phyloP scores from a whole-genome alignment of 2,113 vertebrate species.

The Chauna torquata region DNA sequence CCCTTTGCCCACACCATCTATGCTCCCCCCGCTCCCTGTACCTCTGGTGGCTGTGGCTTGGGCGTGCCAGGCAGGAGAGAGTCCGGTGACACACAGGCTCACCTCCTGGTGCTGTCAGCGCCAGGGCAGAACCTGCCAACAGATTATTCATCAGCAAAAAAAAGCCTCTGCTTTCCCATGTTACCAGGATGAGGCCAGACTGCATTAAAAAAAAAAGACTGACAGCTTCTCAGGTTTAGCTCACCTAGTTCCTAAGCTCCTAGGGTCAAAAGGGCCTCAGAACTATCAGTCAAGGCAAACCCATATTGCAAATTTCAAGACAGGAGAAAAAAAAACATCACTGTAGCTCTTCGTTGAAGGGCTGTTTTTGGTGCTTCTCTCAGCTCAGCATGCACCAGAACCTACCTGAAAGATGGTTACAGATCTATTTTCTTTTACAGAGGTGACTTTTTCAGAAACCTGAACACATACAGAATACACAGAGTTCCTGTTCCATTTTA shows the following conservation, averaged over 20 bases:
- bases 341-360: neutral
- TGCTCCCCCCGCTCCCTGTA: neutral
- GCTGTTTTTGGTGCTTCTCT: neutral
- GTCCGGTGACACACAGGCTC: neutral
- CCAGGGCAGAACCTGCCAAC: slow-evolving; percentile 1
- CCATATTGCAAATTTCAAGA: neutral
- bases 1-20: neutral
- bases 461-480: neutral
- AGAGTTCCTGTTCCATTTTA: slow-evolving; percentile 27
- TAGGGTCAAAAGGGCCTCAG: neutral
- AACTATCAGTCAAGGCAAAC: neutral
- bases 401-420: neutral
- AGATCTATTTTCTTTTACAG: neutral
- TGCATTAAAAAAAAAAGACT: neutral
- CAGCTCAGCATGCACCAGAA: neutral
- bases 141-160: slow-evolving; percentile 49
- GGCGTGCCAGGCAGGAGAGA: neutral
- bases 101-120: neutral
- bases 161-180: neutral
- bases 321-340: neutral
- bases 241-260: neutral
- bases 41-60: neutral
- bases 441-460: neutral
- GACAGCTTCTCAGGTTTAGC: neutral
- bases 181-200: neutral